These are phyloP conservation scores for Oscheius sp. DNA, from an alignment of 2,888 invertebrate genomes.

Conservation along the genomic window DNA sequence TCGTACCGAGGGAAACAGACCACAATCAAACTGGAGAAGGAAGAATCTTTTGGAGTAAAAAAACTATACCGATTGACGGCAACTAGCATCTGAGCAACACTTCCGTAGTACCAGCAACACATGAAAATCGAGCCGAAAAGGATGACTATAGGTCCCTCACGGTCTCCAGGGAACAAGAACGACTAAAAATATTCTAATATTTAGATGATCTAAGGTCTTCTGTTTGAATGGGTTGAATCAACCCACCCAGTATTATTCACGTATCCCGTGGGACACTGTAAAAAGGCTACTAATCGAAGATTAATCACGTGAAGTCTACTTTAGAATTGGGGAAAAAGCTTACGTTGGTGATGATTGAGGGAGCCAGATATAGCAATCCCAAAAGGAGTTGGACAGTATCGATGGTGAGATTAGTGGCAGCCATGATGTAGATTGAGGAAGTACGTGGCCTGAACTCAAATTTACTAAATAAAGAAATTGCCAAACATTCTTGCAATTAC, in stretches of 20 bases:
- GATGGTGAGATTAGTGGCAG: constrained; percentile 38
- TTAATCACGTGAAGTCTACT: neutral
- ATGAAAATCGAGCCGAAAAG: constrained; percentile 44
- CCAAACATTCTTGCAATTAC: constrained; percentile 24
- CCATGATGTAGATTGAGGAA: constrained; percentile 46
- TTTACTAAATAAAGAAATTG: neutral
- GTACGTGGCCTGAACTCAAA: constrained; percentile 15
- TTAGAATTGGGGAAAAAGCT: neutral
- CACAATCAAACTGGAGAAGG: constrained; percentile 36
- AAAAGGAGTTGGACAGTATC: constrained; percentile 39
- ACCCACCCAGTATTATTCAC: too few relatives aligned
- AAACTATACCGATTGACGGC: constrained; percentile 34
- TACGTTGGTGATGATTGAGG: constrained; percentile 34
- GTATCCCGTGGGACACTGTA: too few relatives aligned
- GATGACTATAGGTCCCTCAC: constrained; percentile 6
- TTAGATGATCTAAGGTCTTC: neutral
- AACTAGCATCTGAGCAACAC: constrained; percentile 47
- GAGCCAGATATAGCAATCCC: constrained; percentile 38
- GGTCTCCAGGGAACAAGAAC: constrained; percentile 33
- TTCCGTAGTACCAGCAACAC: constrained; percentile 50
- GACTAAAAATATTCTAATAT: constrained; percentile 22
- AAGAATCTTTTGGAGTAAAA: neutral
- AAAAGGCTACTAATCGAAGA: too few relatives aligned
- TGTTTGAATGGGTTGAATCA: too few relatives aligned
- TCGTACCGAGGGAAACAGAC: constrained; percentile 37